Evolutionary conservation across 2,888 invertebrate species (phyloP).

Genomic region (Stenchaetothrips biformis): DNA sequence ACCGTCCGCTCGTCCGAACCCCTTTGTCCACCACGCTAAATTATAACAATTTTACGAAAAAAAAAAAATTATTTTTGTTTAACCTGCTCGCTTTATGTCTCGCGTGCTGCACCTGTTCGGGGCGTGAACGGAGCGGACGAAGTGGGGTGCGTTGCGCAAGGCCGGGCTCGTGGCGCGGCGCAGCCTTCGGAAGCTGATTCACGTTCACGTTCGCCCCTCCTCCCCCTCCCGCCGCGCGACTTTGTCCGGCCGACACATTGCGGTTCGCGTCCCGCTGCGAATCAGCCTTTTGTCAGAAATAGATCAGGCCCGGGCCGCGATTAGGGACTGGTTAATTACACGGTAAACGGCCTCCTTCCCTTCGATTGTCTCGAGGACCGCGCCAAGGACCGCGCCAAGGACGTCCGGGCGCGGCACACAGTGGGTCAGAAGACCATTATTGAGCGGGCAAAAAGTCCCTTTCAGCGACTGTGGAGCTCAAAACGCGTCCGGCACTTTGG

Average conservation of each 20-base stretch:
- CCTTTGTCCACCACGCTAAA: background rate
- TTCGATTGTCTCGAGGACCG: too few species aligned
- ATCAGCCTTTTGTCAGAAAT: background rate
- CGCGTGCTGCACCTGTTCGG: background rate
- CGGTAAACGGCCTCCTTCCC: too few species aligned
- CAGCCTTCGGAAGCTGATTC: background rate
- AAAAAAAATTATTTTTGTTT: background rate
- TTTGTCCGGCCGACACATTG: background rate
- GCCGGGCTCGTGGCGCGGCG: background rate
- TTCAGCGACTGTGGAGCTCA: too few species aligned
- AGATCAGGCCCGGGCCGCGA: background rate
- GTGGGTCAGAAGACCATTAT: too few species aligned
- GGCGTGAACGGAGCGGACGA: background rate
- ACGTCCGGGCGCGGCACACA: too few species aligned
- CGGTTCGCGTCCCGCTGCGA: constrained; percentile 3
- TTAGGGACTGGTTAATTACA: too few species aligned
- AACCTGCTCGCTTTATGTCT: background rate
- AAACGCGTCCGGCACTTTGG: too few species aligned
- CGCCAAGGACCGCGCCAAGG: too few species aligned
- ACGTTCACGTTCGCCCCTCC: background rate
- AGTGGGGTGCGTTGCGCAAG: constrained; percentile 3
- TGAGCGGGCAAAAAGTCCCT: too few species aligned
- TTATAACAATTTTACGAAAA: background rate
- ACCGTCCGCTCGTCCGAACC: background rate
- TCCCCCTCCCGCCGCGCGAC: too few species aligned